Evolutionary conservation across 2,888 invertebrate genomes (phyloP).

Genomic region (Platerodrilus igneus): DNA sequence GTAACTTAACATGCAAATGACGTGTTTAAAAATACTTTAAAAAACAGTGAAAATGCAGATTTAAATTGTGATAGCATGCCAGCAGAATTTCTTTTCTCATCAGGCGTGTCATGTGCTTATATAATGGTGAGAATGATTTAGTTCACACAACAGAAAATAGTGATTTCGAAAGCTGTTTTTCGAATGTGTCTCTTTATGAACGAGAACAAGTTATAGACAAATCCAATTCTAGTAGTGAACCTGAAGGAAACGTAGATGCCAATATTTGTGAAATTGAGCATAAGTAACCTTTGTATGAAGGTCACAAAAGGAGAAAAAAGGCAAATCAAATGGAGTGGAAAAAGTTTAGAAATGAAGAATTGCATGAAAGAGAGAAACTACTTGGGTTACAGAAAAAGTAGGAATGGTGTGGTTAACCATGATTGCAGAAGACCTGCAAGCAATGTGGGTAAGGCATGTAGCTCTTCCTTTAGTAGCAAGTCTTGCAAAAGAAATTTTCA

Average conservation of each 20-base stretch:
- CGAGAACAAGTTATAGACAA: not conserved
- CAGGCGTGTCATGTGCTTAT: too few relatives aligned
- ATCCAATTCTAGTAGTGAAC: conserved; percentile 3
- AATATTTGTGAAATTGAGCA: conserved; percentile 1
- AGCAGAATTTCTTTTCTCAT: too few relatives aligned
- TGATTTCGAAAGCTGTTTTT: too few relatives aligned
- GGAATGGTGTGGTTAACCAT: not conserved
- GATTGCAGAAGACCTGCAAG: not conserved
- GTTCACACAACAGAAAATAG: too few relatives aligned
- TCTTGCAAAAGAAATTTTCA: conserved; percentile 3
- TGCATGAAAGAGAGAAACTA: not conserved
- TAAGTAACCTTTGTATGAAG: not conserved
- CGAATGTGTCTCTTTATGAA: too few relatives aligned
- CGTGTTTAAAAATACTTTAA: too few relatives aligned
- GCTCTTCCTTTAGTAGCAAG: conserved; percentile 1
- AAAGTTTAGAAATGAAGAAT: too few relatives aligned
- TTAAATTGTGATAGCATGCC: too few relatives aligned
- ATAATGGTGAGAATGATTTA: too few relatives aligned
- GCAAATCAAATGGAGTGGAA: conserved; percentile 3
- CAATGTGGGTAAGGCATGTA: not conserved
- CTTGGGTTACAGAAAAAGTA: conserved; percentile 1
- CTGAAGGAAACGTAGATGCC: conserved; percentile 1
- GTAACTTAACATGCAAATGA: too few relatives aligned
- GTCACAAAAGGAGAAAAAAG: not conserved
- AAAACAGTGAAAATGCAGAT: too few relatives aligned